A percentile compares a stretch with the other conserved stretches of the same genome.
These are phyloP conservation scores for Hemicentrotus pulcherrimus DNA, from an alignment of 35 echinoderm and acorn worm genomes.

Conservation along the genomic window DNA sequence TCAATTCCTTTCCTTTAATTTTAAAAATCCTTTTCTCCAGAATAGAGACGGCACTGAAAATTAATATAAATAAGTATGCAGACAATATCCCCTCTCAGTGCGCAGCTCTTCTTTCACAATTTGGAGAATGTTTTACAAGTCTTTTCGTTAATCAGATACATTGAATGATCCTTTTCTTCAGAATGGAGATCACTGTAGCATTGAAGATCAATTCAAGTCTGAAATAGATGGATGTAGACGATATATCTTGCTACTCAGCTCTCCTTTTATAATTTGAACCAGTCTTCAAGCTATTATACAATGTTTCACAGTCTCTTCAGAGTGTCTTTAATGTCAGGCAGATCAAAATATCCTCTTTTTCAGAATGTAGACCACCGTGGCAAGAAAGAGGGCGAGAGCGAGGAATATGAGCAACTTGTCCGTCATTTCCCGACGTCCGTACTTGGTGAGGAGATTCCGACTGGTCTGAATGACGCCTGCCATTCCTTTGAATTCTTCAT, in stretches of 20 bases:
- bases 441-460: conserved; percentile 89
- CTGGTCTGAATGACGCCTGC: conserved; percentile 90
- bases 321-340: neutral
- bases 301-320: neutral
- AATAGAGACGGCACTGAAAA: no score
- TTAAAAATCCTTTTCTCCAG: no score
- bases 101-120: no score
- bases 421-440: conserved; percentile 88
- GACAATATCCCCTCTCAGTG: no score
- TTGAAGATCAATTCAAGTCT: no score
- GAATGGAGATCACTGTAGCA: no score
- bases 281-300: neutral
- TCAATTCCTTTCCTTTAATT: no score
- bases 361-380: conserved; percentile 89
- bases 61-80: no score
- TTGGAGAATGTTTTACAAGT: no score
- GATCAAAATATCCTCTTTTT: conserved; percentile 96
- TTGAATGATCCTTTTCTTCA: no score
- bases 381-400: conserved; percentile 86
- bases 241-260: neutral
- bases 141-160: no score
- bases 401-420: conserved; percentile 92
- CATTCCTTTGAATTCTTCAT: conserved; percentile 98
- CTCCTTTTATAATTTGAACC: neutral
- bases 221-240: no score